phyloP scores from a whole-genome alignment of 1,140 invertebrate genomes.

The Pseudomyrmex sp. region DNA sequence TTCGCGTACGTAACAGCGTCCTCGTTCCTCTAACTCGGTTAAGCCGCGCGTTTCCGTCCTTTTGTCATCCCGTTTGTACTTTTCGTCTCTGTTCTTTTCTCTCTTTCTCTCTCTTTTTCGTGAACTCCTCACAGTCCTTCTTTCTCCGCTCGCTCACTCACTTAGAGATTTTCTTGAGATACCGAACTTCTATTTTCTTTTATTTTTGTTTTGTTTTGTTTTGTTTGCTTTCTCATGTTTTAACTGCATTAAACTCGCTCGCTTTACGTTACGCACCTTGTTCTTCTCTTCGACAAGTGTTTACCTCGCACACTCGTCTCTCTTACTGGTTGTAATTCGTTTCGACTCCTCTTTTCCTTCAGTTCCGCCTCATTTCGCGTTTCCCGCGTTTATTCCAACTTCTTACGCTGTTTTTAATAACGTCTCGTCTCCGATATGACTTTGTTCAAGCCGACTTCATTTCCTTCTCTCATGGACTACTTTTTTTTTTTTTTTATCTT shows the following conservation, averaged over 20 bases:
- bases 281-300: slow-evolving; percentile 34
- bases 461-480: background rate
- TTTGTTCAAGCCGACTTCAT: slow-evolving; percentile 7
- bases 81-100: background rate
- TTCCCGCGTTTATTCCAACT: slow-evolving; percentile 16
- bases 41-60: slow-evolving; percentile 36
- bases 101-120: too few relatives aligned
- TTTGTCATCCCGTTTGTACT: slow-evolving; percentile 46
- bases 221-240: slow-evolving; percentile 7
- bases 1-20: background rate
- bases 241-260: slow-evolving; percentile 51
- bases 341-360: slow-evolving; percentile 4
- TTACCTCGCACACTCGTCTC: slow-evolving; percentile 20
- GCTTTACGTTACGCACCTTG: background rate
- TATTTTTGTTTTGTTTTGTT: background rate
- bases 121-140: slow-evolving; percentile 1
- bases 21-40: slow-evolving; percentile 43
- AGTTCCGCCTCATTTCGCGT: slow-evolving; percentile 19
- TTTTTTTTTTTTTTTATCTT: background rate
- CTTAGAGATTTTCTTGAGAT: slow-evolving; percentile 46
- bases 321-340: slow-evolving; percentile 29
- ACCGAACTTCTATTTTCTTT: slow-evolving; percentile 31
- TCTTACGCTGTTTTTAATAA: slow-evolving; percentile 14
- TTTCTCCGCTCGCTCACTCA: slow-evolving; percentile 17
- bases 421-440: background rate